Conservation (phyloP, 2,888 invertebrate genomes). For the Hirudinaria manillensis region DNA sequence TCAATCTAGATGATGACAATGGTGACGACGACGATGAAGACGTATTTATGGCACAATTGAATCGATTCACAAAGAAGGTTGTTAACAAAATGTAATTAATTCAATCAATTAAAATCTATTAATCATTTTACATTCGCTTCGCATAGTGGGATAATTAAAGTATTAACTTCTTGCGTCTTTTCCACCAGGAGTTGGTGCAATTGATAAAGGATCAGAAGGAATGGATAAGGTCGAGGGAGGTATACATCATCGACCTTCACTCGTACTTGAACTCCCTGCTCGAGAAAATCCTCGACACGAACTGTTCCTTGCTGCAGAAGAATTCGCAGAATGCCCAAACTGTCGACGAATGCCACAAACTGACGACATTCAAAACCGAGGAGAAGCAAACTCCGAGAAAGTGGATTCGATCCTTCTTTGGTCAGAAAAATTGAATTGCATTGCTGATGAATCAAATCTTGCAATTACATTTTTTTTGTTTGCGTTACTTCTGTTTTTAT, state of each 20-base stretch:
- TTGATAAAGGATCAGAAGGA: constrained; percentile 26
- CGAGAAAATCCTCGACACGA: constrained; percentile 9
- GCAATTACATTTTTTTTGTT: too few species aligned
- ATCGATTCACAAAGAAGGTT: constrained; percentile 18
- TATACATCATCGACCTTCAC: constrained; percentile 27
- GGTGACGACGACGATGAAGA: neutral
- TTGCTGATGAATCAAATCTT: too few species aligned
- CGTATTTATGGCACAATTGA: neutral
- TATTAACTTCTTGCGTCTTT: too few species aligned
- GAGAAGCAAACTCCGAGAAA: neutral
- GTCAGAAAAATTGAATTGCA: neutral
- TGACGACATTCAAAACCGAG: neutral
- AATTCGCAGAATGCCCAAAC: neutral
- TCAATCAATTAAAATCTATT: too few species aligned
- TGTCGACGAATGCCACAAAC: constrained; percentile 10
- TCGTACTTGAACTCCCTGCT: constrained; percentile 20
- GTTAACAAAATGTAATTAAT: neutral
- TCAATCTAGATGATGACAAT: neutral
- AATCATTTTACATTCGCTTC: too few species aligned
- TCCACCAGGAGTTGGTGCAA: constrained; percentile 27
- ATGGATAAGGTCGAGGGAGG: constrained; percentile 26
- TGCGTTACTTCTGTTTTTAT: too few species aligned
- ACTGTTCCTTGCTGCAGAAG: constrained; percentile 11
- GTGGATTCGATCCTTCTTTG: neutral
- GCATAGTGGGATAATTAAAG: too few species aligned